Conservation (phyloP, 2,888 invertebrate genomes). For the Baccha elongata region DNA sequence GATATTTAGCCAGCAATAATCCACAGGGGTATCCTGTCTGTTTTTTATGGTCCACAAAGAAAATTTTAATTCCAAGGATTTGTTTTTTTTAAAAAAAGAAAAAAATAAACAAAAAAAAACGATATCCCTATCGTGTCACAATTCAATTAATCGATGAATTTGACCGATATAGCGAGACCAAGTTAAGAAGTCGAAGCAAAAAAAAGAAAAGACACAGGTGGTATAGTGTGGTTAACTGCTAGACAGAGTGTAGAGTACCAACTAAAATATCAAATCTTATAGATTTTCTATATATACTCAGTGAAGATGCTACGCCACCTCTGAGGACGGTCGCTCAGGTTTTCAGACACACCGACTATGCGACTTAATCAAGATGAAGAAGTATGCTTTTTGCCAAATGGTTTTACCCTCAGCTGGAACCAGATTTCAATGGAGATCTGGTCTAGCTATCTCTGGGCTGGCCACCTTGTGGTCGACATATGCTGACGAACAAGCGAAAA, state of each 20-base stretch:
- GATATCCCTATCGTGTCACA: slow-evolving; percentile 78
- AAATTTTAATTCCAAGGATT: slow-evolving; percentile 46
- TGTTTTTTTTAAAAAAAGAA: slow-evolving; percentile 34
- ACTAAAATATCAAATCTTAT: slow-evolving; percentile 81
- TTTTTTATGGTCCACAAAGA: slow-evolving; percentile 37
- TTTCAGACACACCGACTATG: slow-evolving; percentile 50
- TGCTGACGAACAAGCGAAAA: slow-evolving; percentile 36
- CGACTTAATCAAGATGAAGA: slow-evolving; percentile 67
- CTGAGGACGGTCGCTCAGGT: slow-evolving; percentile 51
- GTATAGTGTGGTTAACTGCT: slow-evolving; percentile 79
- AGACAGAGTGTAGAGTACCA: slow-evolving; percentile 82
- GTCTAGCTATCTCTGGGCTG: slow-evolving; percentile 61
- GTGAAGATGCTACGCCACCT: slow-evolving; percentile 75
- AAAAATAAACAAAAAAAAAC: slow-evolving; percentile 30
- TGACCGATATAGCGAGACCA: slow-evolving; percentile 78
- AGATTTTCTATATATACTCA: slow-evolving; percentile 82
- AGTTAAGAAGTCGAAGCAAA: slow-evolving; percentile 48
- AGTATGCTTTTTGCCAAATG: slow-evolving; percentile 67
- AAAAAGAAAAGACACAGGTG: slow-evolving; percentile 58
- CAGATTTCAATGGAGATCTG: slow-evolving; percentile 76
- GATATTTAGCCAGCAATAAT: slow-evolving; percentile 56
- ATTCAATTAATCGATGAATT: slow-evolving; percentile 81
- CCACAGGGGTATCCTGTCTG: slow-evolving; percentile 69
- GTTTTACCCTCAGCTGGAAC: slow-evolving; percentile 70
- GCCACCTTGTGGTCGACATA: slow-evolving; percentile 62